phyloP scores from a whole-genome alignment of 2,888 invertebrate genomes.

The Chymomyza caudatula region DNA sequence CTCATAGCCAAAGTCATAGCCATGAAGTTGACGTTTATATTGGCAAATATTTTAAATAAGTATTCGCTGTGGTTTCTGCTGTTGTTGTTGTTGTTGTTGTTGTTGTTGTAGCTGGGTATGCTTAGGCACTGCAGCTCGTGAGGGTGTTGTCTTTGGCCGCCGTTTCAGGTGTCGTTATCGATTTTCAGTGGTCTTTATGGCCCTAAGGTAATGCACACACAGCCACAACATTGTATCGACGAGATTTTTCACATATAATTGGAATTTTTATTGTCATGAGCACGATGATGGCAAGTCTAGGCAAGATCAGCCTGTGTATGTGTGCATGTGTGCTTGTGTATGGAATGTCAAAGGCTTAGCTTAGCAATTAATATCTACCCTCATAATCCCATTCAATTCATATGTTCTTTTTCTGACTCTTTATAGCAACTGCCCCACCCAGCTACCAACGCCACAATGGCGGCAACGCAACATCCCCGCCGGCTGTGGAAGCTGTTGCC shows the following conservation, averaged over 20 bases:
- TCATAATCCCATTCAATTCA: neutral
- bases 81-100: constrained; percentile 22
- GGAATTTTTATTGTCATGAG: constrained; percentile 51
- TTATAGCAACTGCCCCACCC: constrained; percentile 35
- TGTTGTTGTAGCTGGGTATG: neutral
- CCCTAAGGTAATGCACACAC: constrained; percentile 8
- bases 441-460: constrained; percentile 40
- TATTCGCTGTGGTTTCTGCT: constrained; percentile 34
- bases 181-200: constrained; percentile 36
- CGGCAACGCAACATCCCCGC: constrained; percentile 4
- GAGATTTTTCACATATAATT: constrained; percentile 43
- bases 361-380: neutral
- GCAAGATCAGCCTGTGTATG: neutral
- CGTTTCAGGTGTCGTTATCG: constrained; percentile 37
- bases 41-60: constrained; percentile 65
- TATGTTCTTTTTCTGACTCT: neutral
- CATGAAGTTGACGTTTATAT: constrained; percentile 64
- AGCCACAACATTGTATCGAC: constrained; percentile 23
- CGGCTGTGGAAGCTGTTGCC: constrained; percentile 22
- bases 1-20: constrained; percentile 1
- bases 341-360: neutral
- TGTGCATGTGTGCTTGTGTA: neutral
- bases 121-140: neutral
- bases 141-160: constrained; percentile 10
- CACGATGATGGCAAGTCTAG: neutral